These are phyloP conservation scores for Chloroceryle inda DNA, from an alignment of 2,797 vertebrate genomes.

Conservation along the genomic window DNA sequence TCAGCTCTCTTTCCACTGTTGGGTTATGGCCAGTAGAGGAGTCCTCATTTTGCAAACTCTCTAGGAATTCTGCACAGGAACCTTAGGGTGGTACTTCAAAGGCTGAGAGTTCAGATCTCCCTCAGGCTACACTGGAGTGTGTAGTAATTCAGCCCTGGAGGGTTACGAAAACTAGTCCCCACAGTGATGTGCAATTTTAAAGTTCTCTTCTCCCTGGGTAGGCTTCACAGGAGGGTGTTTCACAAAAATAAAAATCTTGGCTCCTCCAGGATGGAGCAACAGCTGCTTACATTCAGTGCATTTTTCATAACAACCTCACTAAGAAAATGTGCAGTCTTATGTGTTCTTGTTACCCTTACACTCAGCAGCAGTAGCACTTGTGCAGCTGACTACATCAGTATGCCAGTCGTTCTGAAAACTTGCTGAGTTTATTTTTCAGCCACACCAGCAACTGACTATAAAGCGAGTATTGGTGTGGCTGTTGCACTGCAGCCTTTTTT, in stretches of 20 bases:
- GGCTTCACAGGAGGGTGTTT: accelerated
- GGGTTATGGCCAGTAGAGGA: neutral
- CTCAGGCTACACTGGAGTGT: neutral
- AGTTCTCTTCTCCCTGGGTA: neutral
- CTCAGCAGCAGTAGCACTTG: neutral
- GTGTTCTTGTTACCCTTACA: neutral
- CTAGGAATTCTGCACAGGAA: neutral
- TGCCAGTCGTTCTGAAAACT: conserved; percentile 46
- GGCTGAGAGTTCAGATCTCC: neutral
- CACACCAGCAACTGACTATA: neutral
- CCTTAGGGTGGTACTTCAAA: neutral
- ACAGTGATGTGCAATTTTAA: neutral
- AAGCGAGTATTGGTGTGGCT: neutral
- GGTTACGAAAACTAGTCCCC: neutral
- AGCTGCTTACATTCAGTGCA: conserved; percentile 23
- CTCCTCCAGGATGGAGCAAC: neutral
- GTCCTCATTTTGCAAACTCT: neutral
- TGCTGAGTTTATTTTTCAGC: conserved; percentile 46
- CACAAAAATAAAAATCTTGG: neutral
- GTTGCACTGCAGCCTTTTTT: conserved; percentile 27
- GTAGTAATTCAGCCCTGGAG: neutral
- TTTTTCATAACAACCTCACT: conserved; percentile 8
- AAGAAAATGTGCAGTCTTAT: neutral
- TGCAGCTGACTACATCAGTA: neutral
- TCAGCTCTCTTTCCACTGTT: neutral